Evolutionary conservation across 35 echinoderm and acorn worm genomes (phyloP).

Genomic region (Ptychodera flava): DNA sequence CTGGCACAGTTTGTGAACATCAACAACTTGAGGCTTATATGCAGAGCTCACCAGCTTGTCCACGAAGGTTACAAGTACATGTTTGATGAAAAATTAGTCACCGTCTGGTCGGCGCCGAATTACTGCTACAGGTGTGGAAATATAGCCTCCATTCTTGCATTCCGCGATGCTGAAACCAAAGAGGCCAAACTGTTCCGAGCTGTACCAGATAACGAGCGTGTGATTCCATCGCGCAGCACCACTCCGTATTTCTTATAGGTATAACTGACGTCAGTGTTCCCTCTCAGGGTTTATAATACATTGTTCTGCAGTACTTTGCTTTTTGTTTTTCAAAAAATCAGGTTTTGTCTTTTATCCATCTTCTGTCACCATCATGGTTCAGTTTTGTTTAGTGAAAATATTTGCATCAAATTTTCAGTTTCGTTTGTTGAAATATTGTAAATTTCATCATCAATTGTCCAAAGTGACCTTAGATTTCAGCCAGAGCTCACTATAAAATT

Average conservation of each 20-base stretch:
- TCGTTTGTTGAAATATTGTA: no score
- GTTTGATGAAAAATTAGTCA: constrained; percentile 98
- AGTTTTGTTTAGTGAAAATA: no score
- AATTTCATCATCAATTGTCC: no score
- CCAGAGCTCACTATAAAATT: no score
- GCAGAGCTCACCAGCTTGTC: constrained; percentile 91
- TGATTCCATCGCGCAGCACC: constrained; percentile 87
- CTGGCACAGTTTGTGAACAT: constrained; percentile 94
- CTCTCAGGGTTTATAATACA: no score
- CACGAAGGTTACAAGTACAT: constrained; percentile 99
- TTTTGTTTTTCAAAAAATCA: no score
- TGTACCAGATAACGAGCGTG: constrained; percentile 78
- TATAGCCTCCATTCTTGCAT: constrained; percentile 93
- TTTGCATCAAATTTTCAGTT: no score
- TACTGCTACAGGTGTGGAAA: constrained; percentile 97
- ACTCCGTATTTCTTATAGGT: constrained; percentile 93
- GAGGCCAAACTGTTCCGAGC: constrained; percentile 92
- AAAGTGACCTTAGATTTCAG: no score
- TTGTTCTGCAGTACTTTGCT: no score
- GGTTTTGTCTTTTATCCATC: no score
- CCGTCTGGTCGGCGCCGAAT: constrained; percentile 95
- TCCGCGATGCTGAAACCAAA: constrained; percentile 65
- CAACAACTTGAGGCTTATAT: constrained; percentile 95
- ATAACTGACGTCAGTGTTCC: no score
- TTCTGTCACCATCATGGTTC: no score